Conservation (phyloP, 2,888 invertebrate genomes). For the Candidula unifasciata region DNA sequence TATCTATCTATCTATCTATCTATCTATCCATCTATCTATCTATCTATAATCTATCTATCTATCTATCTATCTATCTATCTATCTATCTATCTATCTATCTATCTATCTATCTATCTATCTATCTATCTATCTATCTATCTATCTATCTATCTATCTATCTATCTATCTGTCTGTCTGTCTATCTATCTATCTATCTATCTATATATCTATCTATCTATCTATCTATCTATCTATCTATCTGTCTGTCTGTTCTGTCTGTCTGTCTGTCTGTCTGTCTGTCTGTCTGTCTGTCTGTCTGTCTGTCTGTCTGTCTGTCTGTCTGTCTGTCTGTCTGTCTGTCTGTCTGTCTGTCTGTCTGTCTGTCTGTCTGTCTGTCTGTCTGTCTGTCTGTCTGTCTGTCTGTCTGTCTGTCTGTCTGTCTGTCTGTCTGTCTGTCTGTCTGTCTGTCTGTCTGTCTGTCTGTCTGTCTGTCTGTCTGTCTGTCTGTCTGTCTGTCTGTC, state of each 20-base stretch:
- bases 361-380: background rate
- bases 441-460: background rate
- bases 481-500: background rate
- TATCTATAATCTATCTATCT: background rate
- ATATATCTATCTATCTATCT: slow-evolving; percentile 2
- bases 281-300: background rate
- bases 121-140: slow-evolving; percentile 8
- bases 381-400: background rate
- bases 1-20: slow-evolving; percentile 1
- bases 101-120: slow-evolving; percentile 8
- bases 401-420: background rate
- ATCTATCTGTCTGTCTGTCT: background rate
- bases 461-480: background rate
- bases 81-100: slow-evolving; percentile 8
- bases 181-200: slow-evolving; percentile 8
- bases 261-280: background rate
- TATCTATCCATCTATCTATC: slow-evolving; percentile 4
- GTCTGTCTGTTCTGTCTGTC: background rate
- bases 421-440: background rate
- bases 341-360: background rate
- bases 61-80: slow-evolving; percentile 8
- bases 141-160: slow-evolving; percentile 8
- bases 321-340: background rate
- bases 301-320: background rate
- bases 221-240: slow-evolving; percentile 8